Conservation (phyloP, 2,113 vertebrate species). For the Heliornis fulica region DNA sequence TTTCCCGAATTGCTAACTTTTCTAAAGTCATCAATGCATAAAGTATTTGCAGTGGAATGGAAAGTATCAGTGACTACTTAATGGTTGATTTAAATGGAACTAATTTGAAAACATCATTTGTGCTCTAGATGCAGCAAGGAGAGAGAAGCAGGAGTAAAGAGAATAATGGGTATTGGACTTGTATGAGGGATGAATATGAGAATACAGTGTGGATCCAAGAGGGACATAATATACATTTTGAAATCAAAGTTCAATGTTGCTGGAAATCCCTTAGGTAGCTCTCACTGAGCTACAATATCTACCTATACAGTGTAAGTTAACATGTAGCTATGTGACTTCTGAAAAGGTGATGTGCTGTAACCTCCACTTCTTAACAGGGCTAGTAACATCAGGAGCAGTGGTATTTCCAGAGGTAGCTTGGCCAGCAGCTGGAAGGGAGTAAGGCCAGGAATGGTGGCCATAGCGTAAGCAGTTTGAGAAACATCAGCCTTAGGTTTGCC, state of each 20-base stretch:
- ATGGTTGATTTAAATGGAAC: not conserved
- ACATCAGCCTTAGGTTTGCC: not conserved
- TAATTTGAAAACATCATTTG: not conserved
- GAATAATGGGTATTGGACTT: not conserved
- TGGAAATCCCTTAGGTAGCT: not conserved
- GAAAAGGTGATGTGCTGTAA: not conserved
- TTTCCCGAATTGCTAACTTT: not conserved
- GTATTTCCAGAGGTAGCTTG: not conserved
- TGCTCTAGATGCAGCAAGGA: not conserved
- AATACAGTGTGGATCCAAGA: not conserved
- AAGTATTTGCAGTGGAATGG: not conserved
- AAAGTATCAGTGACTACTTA: not conserved
- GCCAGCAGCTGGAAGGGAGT: not conserved
- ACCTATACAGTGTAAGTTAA: not conserved
- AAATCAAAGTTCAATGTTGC: not conserved
- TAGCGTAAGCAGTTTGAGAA: not conserved
- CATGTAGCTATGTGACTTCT: not conserved
- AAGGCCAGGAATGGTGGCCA: not conserved
- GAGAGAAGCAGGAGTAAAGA: not conserved
- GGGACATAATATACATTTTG: not conserved
- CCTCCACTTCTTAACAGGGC: not conserved
- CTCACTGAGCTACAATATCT: not conserved
- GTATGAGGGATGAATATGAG: not conserved
- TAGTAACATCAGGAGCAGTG: not conserved
- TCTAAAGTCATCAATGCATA: not conserved